Percentiles rank a stretch among this genome's conserved stretches.
Conservation (phyloP, 2,888 invertebrate species). For the Beris chalybata region DNA sequence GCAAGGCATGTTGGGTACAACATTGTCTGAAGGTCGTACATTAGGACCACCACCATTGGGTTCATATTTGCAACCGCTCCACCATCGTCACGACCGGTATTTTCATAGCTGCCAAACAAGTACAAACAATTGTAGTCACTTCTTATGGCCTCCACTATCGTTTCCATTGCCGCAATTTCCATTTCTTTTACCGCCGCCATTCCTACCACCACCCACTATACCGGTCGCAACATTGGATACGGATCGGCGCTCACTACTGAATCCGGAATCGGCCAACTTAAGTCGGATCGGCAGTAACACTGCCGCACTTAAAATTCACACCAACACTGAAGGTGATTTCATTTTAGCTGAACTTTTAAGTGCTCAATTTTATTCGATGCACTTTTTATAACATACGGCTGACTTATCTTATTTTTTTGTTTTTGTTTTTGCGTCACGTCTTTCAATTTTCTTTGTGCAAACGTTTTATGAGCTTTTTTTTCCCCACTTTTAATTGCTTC, state of each 20-base stretch:
- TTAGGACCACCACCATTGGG: constrained; percentile 39
- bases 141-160: constrained; percentile 27
- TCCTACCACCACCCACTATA: constrained; percentile 14
- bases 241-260: not conserved
- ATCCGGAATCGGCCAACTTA: constrained; percentile 19
- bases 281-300: constrained; percentile 15
- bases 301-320: constrained; percentile 29
- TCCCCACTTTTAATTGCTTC: too few relatives aligned
- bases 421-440: not conserved
- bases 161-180: constrained; percentile 25
- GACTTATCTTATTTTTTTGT: not conserved
- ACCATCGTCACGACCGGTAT: constrained; percentile 11
- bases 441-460: too few relatives aligned
- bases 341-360: not conserved
- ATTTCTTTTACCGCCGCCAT: constrained; percentile 6
- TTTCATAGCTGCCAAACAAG: not conserved
- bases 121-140: constrained; percentile 3
- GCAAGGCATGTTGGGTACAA: constrained; percentile 42
- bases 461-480: too few relatives aligned
- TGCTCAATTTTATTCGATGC: not conserved
- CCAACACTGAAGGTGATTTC: constrained; percentile 34
- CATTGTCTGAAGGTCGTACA: constrained; percentile 39
- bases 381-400: too few relatives aligned
- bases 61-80: constrained; percentile 34
- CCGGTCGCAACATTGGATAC: constrained; percentile 8